Evolutionary conservation across 1,140 invertebrate genomes (phyloP).

Genomic region (Glomeris maerens): DNA sequence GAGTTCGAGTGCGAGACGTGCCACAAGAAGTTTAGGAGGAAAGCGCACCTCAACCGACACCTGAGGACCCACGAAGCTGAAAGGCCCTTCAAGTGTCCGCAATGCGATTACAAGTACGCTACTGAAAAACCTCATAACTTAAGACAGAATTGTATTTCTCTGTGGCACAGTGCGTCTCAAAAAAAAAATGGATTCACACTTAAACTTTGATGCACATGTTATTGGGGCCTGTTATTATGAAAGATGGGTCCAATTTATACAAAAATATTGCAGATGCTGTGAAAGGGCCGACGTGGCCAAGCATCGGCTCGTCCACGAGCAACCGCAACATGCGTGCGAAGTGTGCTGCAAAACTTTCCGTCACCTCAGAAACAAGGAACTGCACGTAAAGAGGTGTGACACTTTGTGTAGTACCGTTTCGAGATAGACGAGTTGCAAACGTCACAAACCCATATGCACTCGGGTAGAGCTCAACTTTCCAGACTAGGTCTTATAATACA

Average conservation of each 20-base stretch:
- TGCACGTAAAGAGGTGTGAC: constrained; percentile 32
- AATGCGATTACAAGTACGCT: constrained; percentile 32
- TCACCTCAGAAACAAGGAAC: constrained; percentile 34
- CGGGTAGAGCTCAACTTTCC: too few species aligned
- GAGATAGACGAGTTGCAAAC: too few species aligned
- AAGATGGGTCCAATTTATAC: too few species aligned
- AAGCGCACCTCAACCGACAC: constrained; percentile 34
- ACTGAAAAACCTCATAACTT: neutral
- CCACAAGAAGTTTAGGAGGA: constrained; percentile 31
- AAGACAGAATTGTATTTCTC: constrained; percentile 1
- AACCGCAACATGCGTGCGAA: constrained; percentile 31
- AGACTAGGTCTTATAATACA: too few species aligned
- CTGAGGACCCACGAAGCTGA: constrained; percentile 31
- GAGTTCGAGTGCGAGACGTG: constrained; percentile 32
- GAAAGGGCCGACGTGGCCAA: constrained; percentile 34
- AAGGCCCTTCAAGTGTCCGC: constrained; percentile 33
- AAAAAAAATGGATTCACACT: too few species aligned
- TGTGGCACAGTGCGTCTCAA: neutral
- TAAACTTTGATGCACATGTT: too few species aligned
- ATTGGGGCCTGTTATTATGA: too few species aligned
- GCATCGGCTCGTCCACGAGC: constrained; percentile 32
- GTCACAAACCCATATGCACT: too few species aligned
- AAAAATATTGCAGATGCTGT: too few species aligned
- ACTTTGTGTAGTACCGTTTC: too few species aligned
- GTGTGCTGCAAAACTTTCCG: constrained; percentile 31